Conservation (phyloP, 2,888 invertebrate genomes). For the Tridacna gigas region DNA sequence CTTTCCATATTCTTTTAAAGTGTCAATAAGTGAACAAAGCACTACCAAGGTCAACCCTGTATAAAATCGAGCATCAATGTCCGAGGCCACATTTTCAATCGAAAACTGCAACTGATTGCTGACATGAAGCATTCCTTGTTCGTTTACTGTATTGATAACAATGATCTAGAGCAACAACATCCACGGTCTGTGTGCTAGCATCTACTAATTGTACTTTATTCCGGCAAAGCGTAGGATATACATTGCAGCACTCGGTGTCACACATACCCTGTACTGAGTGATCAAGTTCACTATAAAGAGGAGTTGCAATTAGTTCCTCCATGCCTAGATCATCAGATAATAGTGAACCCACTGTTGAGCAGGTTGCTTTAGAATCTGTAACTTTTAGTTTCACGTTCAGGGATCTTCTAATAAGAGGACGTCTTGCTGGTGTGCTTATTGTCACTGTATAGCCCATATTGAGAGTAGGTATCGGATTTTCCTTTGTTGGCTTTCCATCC, state of each 20-base stretch:
- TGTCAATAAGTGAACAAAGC: too few species aligned
- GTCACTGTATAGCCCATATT: conserved; percentile 5
- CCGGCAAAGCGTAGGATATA: conserved; percentile 25
- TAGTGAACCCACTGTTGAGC: background rate
- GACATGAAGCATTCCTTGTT: too few species aligned
- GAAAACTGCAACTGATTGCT: too few species aligned
- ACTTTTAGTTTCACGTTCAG: background rate
- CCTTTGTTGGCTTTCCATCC: conserved; percentile 10
- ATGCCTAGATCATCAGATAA: background rate
- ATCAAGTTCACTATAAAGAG: background rate
- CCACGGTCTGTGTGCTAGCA: conserved; percentile 44
- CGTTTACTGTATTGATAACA: too few species aligned
- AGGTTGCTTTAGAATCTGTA: too few species aligned
- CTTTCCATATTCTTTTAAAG: too few species aligned
- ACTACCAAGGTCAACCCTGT: too few species aligned
- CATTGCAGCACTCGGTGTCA: conserved; percentile 21
- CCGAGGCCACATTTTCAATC: too few species aligned
- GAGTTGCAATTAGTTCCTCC: background rate
- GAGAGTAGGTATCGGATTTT: conserved; percentile 1
- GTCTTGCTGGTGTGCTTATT: background rate
- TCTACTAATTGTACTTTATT: conserved; percentile 38
- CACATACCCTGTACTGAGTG: background rate
- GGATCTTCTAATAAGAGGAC: background rate
- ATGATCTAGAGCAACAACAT: too few species aligned
- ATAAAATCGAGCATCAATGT: too few species aligned